A percentile compares a stretch with the other conserved stretches of the same genome.
Conservation (phyloP, 2,797 vertebrate species). For the Gambusia yucatana region DNA sequence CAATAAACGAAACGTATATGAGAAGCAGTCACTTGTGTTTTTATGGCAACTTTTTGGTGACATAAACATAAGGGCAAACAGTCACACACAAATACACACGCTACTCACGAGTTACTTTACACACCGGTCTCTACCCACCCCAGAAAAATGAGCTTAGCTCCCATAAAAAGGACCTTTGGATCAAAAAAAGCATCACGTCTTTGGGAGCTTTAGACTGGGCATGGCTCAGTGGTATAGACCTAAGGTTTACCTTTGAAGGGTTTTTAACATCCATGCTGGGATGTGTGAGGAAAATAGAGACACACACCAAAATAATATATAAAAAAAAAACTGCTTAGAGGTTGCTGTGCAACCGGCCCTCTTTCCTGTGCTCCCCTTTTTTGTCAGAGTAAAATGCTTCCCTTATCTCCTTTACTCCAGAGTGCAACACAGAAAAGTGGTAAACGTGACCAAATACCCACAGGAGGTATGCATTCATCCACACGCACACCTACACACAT, state of each 20-base stretch:
- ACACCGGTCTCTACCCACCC: constrained; percentile 37
- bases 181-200: constrained; percentile 64
- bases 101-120: constrained; percentile 47
- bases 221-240: constrained; percentile 59
- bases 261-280: constrained; percentile 52
- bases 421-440: constrained; percentile 45
- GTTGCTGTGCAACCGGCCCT: constrained; percentile 40
- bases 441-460: constrained; percentile 50
- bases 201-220: constrained; percentile 50
- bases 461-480: constrained; percentile 22
- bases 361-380: constrained; percentile 22
- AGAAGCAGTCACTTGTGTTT: constrained; percentile 38
- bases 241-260: constrained; percentile 65
- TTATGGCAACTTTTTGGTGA: background rate
- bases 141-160: constrained; percentile 51
- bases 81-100: constrained; percentile 22
- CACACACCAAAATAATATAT: constrained; percentile 25
- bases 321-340: constrained; percentile 45
- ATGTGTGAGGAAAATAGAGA: constrained; percentile 35
- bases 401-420: constrained; percentile 58
- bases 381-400: constrained; percentile 31
- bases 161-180: constrained; percentile 70
- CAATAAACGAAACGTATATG: constrained; percentile 32
- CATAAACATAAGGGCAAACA: constrained; percentile 36
- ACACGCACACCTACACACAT: constrained; percentile 7